Evolutionary conservation across 2,113 vertebrate genomes (phyloP).

Genomic region (Dasyornis broadbenti): DNA sequence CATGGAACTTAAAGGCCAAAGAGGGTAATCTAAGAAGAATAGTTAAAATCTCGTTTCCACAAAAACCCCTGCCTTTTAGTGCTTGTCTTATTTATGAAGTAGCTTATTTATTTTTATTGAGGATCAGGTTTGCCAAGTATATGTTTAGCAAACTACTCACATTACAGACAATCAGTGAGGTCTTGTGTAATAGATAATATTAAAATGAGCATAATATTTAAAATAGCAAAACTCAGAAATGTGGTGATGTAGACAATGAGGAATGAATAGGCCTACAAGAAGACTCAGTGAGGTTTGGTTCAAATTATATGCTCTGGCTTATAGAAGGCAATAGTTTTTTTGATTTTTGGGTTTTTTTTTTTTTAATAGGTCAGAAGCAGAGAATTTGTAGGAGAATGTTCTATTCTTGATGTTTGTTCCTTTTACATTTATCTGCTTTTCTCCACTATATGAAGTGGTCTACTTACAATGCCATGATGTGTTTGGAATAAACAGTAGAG

Average conservation of each 20-base stretch:
- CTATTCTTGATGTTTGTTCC: background rate
- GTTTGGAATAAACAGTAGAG: constrained; percentile 52
- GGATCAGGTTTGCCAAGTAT: background rate
- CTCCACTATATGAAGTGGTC: background rate
- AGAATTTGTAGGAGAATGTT: background rate
- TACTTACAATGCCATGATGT: background rate
- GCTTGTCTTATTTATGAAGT: background rate
- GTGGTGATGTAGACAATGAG: background rate
- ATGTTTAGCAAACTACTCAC: background rate
- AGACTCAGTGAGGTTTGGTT: constrained; percentile 4
- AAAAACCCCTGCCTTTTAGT: background rate
- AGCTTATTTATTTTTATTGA: background rate
- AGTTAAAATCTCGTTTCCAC: background rate
- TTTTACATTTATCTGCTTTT: constrained; percentile 8
- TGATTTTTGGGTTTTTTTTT: background rate
- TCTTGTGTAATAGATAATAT: background rate
- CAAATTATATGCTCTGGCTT: background rate
- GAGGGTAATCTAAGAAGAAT: background rate
- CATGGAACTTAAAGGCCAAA: background rate
- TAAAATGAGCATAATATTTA: constrained; percentile 21
- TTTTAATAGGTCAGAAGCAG: background rate
- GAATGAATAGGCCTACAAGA: background rate
- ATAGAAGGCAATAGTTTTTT: background rate
- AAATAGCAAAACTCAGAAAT: constrained; percentile 34
- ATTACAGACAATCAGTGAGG: background rate